Percentiles rank a stretch among this genome's conserved stretches.
Conservation (phyloP, 2,113 vertebrate species). For the Centrocercus urophasianus region DNA sequence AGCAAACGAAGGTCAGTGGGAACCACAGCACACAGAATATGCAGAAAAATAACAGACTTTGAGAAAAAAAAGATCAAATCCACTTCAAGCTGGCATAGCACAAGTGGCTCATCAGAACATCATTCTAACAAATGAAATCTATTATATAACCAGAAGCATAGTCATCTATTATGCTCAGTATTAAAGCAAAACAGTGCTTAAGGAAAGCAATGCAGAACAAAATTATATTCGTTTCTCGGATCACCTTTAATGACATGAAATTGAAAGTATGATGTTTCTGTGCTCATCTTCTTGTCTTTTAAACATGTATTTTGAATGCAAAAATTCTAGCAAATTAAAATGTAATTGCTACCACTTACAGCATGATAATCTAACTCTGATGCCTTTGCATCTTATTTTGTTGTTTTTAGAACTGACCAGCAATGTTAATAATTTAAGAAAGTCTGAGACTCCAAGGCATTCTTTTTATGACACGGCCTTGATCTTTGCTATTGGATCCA, state of each 20-base stretch:
- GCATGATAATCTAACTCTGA: background rate
- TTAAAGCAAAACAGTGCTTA: constrained; percentile 53
- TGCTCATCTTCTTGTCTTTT: constrained; percentile 28
- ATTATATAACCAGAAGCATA: background rate
- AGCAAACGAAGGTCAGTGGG: constrained; percentile 36
- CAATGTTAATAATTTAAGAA: background rate
- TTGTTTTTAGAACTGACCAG: background rate
- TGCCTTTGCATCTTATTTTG: background rate
- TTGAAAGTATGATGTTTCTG: constrained; percentile 15
- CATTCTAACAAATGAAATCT: constrained; percentile 35
- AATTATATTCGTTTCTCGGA: constrained; percentile 28
- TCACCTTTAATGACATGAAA: constrained; percentile 11
- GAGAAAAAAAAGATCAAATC: constrained; percentile 54
- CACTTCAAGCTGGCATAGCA: background rate
- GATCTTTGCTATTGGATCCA: background rate
- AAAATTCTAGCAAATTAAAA: constrained; percentile 9
- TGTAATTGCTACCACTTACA: constrained; percentile 1
- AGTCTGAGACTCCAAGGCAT: background rate
- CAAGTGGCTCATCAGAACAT: constrained; percentile 41
- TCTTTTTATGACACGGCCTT: background rate
- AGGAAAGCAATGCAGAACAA: constrained; percentile 29
- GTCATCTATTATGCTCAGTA: constrained; percentile 16
- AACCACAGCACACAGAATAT: constrained; percentile 10
- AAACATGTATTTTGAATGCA: constrained; percentile 34
- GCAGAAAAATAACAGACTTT: constrained; percentile 12